Base-by-base conservation (phyloP, 2,888 invertebrate genomes). In the Hirtodrosophila alboralis region DNA sequence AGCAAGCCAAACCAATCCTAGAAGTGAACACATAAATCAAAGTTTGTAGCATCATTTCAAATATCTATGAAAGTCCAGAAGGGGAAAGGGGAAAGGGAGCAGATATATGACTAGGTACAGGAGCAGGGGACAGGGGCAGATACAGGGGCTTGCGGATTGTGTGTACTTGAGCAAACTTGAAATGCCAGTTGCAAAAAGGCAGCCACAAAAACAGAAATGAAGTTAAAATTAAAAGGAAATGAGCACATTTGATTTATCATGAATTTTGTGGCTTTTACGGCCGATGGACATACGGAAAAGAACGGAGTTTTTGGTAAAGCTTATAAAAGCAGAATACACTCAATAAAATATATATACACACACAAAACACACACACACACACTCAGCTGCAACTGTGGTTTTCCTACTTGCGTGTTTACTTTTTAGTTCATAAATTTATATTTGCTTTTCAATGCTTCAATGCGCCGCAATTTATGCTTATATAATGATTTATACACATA, bases 221-320 rank as follows among this genome's bases (percentile, higher is more conserved):
- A 84, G 74, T 66, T 61, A 56, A 77, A 75, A 83, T 85, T 75
- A 75, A 72, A 74, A 83, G 87, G 86, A 86, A 86, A 86, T 87
- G 87, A 84, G 79, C 71, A 64, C 68, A 75, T 75, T 80, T 84
- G 79, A 86, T 87, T 86, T 86, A 87, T 87, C 70, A 67, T 73
- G 66, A 60, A 66, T 83, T 61, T 52, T 77, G 76, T 80, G 74
- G 77, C 2, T 59, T 64, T 67, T 56, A 52, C 49, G 54, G 58
- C 44, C 61, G n/a, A 49, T n/a, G n/a, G n/a, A 10, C 51, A 28
- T n/a, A 48, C 26, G 28, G 41, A 36, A 54, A 38, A 23, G 63
- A 16, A 40, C 41, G 51, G 28, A 47, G 36, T 33, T 43, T 40
- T 37, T 18, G 18, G 18, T 18, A 18, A 18, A 23, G 23, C 23